Conservation (phyloP, 2,888 invertebrate genomes). For the Cephus sareptanus region DNA sequence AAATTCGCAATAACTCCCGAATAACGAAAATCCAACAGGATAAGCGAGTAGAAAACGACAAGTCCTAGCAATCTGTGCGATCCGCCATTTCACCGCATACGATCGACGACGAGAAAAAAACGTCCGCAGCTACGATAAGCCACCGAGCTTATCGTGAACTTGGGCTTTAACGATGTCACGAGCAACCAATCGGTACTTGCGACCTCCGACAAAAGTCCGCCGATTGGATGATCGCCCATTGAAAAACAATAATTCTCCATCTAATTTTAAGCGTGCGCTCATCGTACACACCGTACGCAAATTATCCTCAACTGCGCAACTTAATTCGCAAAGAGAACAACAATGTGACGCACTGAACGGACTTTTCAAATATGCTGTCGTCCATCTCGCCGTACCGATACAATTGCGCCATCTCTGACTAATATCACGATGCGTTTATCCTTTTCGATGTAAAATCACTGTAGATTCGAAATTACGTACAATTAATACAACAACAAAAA, state of each 20-base stretch:
- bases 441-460: background rate
- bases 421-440: background rate
- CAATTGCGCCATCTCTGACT: background rate
- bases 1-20: background rate
- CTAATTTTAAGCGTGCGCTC: conserved; percentile 42
- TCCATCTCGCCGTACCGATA: background rate
- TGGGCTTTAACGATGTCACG: conserved; percentile 17
- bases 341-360: conserved; percentile 1
- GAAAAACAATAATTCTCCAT: conserved; percentile 28
- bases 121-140: conserved; percentile 19
- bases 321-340: conserved; percentile 5
- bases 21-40: background rate
- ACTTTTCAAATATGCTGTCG: background rate
- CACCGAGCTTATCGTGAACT: conserved; percentile 30
- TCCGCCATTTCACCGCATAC: conserved; percentile 39
- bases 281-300: conserved; percentile 12
- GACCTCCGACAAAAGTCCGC: conserved; percentile 13
- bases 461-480: background rate
- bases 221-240: conserved; percentile 21
- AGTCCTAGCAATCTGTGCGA: background rate
- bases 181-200: conserved; percentile 26
- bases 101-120: background rate
- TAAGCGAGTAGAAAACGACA: background rate
- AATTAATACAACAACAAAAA: background rate
- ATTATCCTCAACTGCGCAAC: conserved; percentile 8